Evolutionary conservation across 2,888 invertebrate species (phyloP).

Genomic region (Bursaphelenchus okinawaensis): DNA sequence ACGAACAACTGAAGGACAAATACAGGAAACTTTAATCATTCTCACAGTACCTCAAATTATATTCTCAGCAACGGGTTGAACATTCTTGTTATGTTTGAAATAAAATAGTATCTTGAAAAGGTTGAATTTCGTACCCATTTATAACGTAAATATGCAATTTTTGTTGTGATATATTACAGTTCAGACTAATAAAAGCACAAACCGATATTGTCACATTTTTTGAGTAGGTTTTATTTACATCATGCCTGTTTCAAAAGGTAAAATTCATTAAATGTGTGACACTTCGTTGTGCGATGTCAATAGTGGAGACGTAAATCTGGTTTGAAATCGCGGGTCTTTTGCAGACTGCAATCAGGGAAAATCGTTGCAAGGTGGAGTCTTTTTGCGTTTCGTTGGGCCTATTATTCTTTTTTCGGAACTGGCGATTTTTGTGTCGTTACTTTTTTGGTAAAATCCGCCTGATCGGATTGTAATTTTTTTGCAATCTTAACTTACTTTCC

Average conservation of each 20-base stretch:
- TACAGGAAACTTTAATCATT: neutral
- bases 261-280: neutral
- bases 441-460: neutral
- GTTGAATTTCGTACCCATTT: too few relatives aligned
- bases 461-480: neutral
- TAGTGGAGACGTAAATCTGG: neutral
- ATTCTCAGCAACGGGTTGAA: too few relatives aligned
- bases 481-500: neutral
- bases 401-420: neutral
- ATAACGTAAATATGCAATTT: too few relatives aligned
- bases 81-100: too few relatives aligned
- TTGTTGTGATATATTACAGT: too few relatives aligned
- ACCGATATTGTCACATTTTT: neutral
- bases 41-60: neutral
- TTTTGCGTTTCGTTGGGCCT: neutral
- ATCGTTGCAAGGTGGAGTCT: neutral
- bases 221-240: too few relatives aligned
- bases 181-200: too few relatives aligned
- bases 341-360: neutral
- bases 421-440: neutral
- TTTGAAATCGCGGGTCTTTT: neutral
- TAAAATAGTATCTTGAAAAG: too few relatives aligned
- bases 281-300: neutral
- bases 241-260: too few relatives aligned
- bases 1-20: slow-evolving; percentile 62